Conservation (phyloP, 1,140 invertebrate species). For the Drosophila busckii region DNA sequence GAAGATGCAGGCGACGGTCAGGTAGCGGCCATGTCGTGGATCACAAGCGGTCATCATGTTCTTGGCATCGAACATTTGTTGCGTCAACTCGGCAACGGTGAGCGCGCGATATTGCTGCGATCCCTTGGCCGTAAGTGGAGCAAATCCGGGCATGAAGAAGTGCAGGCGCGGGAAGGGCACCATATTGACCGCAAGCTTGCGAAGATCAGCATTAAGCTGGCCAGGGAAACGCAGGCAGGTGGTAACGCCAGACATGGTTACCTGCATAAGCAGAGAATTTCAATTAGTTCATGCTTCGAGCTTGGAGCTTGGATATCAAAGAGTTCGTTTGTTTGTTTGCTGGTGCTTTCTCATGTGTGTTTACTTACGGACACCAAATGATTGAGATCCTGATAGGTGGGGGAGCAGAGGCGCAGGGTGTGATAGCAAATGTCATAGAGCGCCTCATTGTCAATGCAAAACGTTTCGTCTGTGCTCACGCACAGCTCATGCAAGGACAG, state of each 20-base stretch:
- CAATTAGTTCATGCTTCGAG: neutral
- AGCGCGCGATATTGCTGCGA: slow-evolving; percentile 91
- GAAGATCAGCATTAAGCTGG: slow-evolving; percentile 92
- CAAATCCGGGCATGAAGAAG: slow-evolving; percentile 98
- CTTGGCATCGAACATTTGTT: slow-evolving; percentile 94
- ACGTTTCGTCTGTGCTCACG: slow-evolving; percentile 87
- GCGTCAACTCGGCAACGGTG: slow-evolving; percentile 92
- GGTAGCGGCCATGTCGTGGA: slow-evolving; percentile 93
- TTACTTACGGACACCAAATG: slow-evolving; percentile 84
- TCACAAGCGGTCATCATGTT: slow-evolving; percentile 99
- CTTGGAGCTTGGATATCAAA: neutral
- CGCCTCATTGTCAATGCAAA: slow-evolving; percentile 85
- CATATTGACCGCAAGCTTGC: slow-evolving; percentile 98
- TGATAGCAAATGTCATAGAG: slow-evolving; percentile 85
- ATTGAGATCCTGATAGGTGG: slow-evolving; percentile 90
- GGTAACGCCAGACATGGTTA: slow-evolving; percentile 93
- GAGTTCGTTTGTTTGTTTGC: neutral
- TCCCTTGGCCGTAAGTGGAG: slow-evolving; percentile 93
- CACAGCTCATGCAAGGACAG: slow-evolving; percentile 89
- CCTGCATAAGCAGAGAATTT: slow-evolving; percentile 49
- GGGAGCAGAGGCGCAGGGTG: slow-evolving; percentile 84
- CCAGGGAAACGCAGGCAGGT: slow-evolving; percentile 91
- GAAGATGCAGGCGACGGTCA: slow-evolving; percentile 97
- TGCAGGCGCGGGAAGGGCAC: slow-evolving; percentile 97
- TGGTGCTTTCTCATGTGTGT: neutral